Conservation (phyloP, 2,797 vertebrate species). For the Chaetodon trifasciatus region DNA sequence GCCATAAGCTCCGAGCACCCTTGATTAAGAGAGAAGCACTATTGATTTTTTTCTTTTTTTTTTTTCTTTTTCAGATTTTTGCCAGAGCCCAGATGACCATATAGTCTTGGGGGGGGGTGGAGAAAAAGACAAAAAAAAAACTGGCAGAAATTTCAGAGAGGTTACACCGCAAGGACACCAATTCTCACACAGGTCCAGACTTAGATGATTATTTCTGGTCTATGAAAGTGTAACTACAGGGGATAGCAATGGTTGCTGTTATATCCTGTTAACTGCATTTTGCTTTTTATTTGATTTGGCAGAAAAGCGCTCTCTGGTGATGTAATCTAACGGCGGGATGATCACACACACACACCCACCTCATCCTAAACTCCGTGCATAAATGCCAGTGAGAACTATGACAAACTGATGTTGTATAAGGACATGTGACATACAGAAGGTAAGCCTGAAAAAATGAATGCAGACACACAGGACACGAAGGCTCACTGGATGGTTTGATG, state of each 20-base stretch:
- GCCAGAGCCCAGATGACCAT: conserved; percentile 51
- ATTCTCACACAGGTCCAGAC: conserved; percentile 29
- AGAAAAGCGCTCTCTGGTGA: background rate
- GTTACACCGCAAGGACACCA: conserved; percentile 52
- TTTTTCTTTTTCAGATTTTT: conserved; percentile 25
- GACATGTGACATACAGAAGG: background rate
- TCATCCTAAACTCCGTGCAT: background rate
- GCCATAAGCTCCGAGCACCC: conserved; percentile 70
- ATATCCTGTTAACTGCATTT: background rate
- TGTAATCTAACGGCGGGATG: background rate
- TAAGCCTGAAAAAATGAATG: background rate
- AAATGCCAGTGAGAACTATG: background rate
- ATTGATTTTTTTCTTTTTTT: conserved; percentile 73
- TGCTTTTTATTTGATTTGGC: conserved; percentile 2
- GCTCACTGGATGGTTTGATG: background rate
- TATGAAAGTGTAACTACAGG: background rate
- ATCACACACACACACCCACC: background rate
- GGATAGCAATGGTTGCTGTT: background rate
- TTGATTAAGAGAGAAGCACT: conserved; percentile 73
- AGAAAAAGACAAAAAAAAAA: conserved; percentile 20
- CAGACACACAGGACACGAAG: background rate
- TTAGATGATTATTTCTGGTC: background rate
- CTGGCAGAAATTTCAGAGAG: conserved; percentile 45
- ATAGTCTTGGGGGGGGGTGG: conserved; percentile 23
- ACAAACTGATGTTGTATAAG: background rate